Evolutionary conservation across 2,797 vertebrate genomes (phyloP), one percentile per base, ranked within the genome.

Genomic region (Yasuhikotakia modesta): DNA sequence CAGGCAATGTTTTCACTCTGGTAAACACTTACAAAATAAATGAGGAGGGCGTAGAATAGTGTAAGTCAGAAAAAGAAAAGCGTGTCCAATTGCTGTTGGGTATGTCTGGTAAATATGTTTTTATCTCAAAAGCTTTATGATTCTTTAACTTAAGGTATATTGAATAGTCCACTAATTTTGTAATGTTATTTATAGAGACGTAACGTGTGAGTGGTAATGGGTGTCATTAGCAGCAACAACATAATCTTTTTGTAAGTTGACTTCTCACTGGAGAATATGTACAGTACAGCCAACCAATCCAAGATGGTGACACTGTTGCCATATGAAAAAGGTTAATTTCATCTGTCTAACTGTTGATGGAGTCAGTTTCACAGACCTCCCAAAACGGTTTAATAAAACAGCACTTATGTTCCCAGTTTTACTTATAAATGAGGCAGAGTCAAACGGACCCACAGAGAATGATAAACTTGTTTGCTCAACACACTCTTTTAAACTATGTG

Each of bases 111-210:
- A 87, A 81, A 77, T 79, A n/a, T n/a, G 79, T 87, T 81, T 82
- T 92, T 86, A 86, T 89, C 89, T 92, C 87, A 67, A 81, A 89
- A 89, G 85, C 85, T 87, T 89, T 87, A 85, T 88, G 86, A 88
- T 91, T 89, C 87, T 87, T 88, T 89, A 77, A 66, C 83, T 90
- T 89, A 48, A 87, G 87, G 87, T 89, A 87, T 91, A 89, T 76
- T 81, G 70, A 85, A 84, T 83, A 88, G 83, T 88, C 80, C 84
- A 85, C 85, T 80, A 80, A 83, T 92, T 92, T 87, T 86, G 85
- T 91, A 87, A 86, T 79, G 81, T 79, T 88, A 88, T 91, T 90
- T 90, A 88, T 92, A 90, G 88, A 88, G 85, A 87, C 21, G 76
- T 78, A 70, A 64, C 11, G 17, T 77, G 61, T 74, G 43, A 73